Conservation (phyloP, 2,113 vertebrate species). For the Cebus imitator region DNA sequence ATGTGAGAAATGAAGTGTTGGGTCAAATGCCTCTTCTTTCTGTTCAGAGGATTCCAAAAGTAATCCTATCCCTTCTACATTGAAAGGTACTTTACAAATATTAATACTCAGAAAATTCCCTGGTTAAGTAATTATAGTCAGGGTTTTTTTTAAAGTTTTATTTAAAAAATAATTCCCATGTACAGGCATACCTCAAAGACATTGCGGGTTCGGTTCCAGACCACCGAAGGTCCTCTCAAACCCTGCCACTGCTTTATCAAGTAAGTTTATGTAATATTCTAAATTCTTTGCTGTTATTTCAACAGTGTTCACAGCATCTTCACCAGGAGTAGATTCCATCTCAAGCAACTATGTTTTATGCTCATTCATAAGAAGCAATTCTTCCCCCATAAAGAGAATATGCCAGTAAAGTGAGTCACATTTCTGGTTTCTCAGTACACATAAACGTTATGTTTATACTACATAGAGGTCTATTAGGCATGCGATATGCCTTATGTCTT, state of each 20-base stretch:
- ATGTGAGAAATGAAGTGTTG: neutral
- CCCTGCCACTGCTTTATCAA: too few relatives aligned
- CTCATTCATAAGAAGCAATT: too few relatives aligned
- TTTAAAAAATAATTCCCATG: constrained; percentile 1
- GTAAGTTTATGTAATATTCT: too few relatives aligned
- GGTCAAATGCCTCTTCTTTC: neutral
- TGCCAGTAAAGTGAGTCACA: neutral
- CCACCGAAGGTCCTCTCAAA: neutral
- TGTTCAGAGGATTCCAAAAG: neutral
- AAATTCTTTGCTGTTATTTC: too few relatives aligned
- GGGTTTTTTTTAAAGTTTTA: neutral
- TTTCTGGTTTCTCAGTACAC: neutral
- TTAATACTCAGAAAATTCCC: neutral
- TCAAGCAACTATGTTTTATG: too few relatives aligned
- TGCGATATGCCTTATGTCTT: neutral
- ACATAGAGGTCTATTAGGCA: neutral
- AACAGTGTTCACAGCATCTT: too few relatives aligned
- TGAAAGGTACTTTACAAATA: constrained; percentile 15
- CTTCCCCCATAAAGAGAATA: neutral
- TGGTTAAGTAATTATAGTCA: neutral
- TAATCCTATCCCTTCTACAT: neutral
- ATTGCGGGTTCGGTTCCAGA: neutral
- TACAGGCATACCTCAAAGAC: neutral
- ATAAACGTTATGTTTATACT: neutral
- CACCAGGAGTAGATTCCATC: too few relatives aligned